These are phyloP conservation scores for Zeus faber DNA, from an alignment of 2,113 vertebrate genomes.

Conservation along the genomic window DNA sequence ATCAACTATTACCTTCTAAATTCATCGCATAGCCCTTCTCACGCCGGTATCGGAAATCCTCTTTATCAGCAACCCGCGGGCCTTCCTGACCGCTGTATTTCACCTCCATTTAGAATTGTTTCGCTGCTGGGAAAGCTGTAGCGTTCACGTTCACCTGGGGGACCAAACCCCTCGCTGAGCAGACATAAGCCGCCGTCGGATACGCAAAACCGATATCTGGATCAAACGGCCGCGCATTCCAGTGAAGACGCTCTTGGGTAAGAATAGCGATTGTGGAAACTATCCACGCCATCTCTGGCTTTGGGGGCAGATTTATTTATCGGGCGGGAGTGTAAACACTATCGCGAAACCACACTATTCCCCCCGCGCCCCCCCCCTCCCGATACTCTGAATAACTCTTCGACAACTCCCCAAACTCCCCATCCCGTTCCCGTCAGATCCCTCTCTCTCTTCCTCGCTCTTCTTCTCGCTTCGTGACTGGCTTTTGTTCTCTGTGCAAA, in stretches of 20 bases:
- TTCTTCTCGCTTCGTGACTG: conserved; percentile 23
- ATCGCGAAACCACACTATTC: conserved; percentile 65
- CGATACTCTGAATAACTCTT: not conserved
- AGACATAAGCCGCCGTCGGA: conserved; percentile 7
- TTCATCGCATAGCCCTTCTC: conserved; percentile 33
- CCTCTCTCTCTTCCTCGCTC: conserved; percentile 9
- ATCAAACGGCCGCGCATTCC: conserved; percentile 19
- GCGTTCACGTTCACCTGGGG: conserved; percentile 15
- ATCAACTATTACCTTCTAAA: conserved; percentile 41
- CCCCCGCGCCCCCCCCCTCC: conserved; percentile 21
- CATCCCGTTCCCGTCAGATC: conserved; percentile 21
- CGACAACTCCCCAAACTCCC: not conserved
- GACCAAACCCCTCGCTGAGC: too few species aligned
- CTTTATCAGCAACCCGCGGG: conserved; percentile 45
- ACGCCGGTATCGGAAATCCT: conserved; percentile 37
- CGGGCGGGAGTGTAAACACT: conserved; percentile 63
- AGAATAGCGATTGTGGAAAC: conserved; percentile 22
- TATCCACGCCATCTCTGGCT: conserved; percentile 19
- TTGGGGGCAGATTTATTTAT: conserved; percentile 64
- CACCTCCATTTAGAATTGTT: conserved; percentile 43
- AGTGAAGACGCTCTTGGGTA: conserved; percentile 11
- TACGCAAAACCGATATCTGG: conserved; percentile 8
- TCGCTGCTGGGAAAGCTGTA: conserved; percentile 30
- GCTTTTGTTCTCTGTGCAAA: conserved; percentile 64
- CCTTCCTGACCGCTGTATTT: conserved; percentile 44